These are phyloP conservation scores for Amorpha juglandis DNA, from an alignment of 2,888 invertebrate species.

Conservation along the genomic window DNA sequence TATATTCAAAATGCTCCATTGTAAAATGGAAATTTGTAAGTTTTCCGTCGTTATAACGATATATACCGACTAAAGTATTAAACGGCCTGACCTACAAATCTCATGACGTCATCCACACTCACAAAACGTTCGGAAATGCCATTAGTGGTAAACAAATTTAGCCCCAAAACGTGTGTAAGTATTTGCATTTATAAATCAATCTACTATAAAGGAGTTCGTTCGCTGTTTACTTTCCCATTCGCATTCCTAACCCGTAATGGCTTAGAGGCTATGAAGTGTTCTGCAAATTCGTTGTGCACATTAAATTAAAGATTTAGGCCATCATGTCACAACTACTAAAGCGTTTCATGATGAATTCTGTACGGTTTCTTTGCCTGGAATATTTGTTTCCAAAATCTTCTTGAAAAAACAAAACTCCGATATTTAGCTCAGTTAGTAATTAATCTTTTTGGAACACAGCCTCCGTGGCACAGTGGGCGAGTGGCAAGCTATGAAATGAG, in stretches of 20 bases:
- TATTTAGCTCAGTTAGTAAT: too few species aligned
- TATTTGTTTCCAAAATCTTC: too few species aligned
- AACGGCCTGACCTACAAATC: constrained; percentile 26
- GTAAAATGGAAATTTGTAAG: too few species aligned
- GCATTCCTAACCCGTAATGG: constrained; percentile 14
- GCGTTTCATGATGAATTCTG: constrained; percentile 10
- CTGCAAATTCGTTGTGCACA: constrained; percentile 21
- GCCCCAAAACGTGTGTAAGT: constrained; percentile 22
- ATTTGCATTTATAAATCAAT: constrained; percentile 23
- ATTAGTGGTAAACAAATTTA: constrained; percentile 28
- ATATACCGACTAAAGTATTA: constrained; percentile 1
- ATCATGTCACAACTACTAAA: not conserved
- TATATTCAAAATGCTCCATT: too few species aligned
- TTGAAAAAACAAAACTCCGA: too few species aligned
- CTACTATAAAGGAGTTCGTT: not conserved
- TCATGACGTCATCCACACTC: constrained; percentile 19
- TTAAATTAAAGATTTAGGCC: constrained; percentile 24
- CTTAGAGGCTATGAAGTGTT: constrained; percentile 23
- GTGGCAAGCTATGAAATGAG: too few species aligned
- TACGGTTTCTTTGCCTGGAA: not conserved
- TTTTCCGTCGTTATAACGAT: too few species aligned
- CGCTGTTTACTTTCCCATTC: constrained; percentile 25
- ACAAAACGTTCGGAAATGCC: constrained; percentile 18
- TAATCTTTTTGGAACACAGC: too few species aligned
- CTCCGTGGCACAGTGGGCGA: too few species aligned